These are phyloP conservation scores for Notothenia rossii DNA, from an alignment of 2,113 vertebrate genomes.

Conservation along the genomic window DNA sequence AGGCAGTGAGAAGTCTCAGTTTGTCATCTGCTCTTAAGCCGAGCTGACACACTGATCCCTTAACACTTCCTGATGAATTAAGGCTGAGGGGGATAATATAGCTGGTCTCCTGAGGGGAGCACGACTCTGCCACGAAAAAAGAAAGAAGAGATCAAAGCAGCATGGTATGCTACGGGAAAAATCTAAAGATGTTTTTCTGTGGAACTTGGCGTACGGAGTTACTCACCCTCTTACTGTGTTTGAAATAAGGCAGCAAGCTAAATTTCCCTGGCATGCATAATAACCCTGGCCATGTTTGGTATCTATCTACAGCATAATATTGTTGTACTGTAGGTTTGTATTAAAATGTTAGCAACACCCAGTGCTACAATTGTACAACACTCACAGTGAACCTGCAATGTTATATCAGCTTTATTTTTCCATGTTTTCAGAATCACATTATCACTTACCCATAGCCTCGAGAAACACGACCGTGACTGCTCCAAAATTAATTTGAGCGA, in stretches of 20 bases:
- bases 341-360: background rate
- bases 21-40: conserved; percentile 16
- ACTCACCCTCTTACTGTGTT: background rate
- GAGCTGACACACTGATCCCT: conserved; percentile 7
- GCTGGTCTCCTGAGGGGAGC: background rate
- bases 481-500: conserved; percentile 9
- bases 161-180: background rate
- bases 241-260: background rate
- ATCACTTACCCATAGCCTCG: background rate
- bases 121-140: conserved; percentile 16
- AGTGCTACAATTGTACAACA: background rate
- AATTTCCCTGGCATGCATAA: background rate
- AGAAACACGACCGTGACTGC: background rate
- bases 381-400: background rate
- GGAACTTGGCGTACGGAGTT: background rate
- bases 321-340: background rate
- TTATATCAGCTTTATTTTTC: background rate
- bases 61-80: conserved; percentile 25
- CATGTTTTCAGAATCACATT: background rate
- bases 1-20: conserved; percentile 14
- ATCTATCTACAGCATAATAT: background rate
- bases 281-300: background rate
- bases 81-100: background rate
- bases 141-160: conserved; percentile 2
- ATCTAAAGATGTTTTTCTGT: background rate